These are phyloP conservation scores for Carapus acus DNA, from an alignment of 2,797 vertebrate species.

Conservation along the genomic window DNA sequence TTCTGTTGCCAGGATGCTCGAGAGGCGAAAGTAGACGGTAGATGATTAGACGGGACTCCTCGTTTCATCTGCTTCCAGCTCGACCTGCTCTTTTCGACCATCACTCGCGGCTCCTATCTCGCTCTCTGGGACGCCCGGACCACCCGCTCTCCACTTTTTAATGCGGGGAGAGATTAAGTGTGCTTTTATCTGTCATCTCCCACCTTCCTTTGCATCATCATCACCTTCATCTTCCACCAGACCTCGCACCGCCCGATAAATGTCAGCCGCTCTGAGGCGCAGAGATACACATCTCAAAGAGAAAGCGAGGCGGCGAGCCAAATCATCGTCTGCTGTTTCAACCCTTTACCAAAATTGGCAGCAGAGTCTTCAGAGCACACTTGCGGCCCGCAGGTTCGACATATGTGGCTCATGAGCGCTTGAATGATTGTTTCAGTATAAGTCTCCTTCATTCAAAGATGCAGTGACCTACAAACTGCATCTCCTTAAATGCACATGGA, in stretches of 20 bases:
- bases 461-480: no score
- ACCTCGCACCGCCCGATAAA: conserved; percentile 36
- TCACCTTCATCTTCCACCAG: conserved; percentile 33
- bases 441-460: no score
- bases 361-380: no score
- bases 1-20: conserved; percentile 48
- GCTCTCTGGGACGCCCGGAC: conserved; percentile 26
- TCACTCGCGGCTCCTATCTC: not conserved
- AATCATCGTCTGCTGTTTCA: no score
- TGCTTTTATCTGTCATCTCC: conserved; percentile 31
- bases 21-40: conserved; percentile 40
- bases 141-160: conserved; percentile 47
- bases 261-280: conserved; percentile 38
- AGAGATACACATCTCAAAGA: conserved; percentile 41
- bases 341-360: no score
- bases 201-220: conserved; percentile 8
- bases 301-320: conserved; percentile 27
- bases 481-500: no score
- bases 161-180: conserved; percentile 56
- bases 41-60: conserved; percentile 39
- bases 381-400: no score
- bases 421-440: no score
- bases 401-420: no score
- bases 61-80: conserved; percentile 45
- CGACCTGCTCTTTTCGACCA: conserved; percentile 31